Evolutionary conservation across 53 echinoderm and acorn worm species (phyloP), one percentile per base, ranked within the genome.

Genomic region (Crossaster papposus): DNA sequence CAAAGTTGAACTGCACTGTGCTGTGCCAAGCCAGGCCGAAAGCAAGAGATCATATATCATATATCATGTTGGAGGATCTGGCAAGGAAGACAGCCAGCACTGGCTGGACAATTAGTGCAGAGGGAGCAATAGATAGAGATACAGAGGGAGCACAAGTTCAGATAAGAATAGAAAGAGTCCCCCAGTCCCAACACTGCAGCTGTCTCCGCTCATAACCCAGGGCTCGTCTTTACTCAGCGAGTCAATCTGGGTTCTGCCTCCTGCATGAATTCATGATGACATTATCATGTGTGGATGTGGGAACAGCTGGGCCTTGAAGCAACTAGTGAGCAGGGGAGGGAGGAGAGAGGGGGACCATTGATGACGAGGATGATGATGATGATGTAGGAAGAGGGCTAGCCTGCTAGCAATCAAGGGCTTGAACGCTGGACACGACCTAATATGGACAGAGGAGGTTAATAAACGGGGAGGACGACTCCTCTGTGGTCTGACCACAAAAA

Each of bases 131-230:
- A n/a, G n/a, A n/a, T n/a, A n/a, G n/a, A n/a, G n/a, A n/a, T 28
- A 20, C 62, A 55, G 17, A 63, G 36, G 22, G 81, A 81, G 81
- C 35, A 81, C 8, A 63, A 81, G 81, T 63, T 63, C 55, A 81
- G 81, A 63, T 81, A 81, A 81, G 81, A 81, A 81, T 81, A 81
- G 81, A 55, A 51, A 81, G 32, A n/a, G n/a, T n/a, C 20, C 33
- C 18, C 31, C 51, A 15, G 15, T 34, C 32, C 22, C 15, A n/a
- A n/a, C n/a, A 54, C 81, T 81, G 81, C 81, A 81, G 52, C 81
- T 81, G 81, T 81, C 62, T 81, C 55, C 15, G 55, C 62, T n/a
- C 62, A 81, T 81, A 81, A 81, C 22, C 30, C 23, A 23, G 18
- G 30, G 32, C 81, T 32, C 34, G 18, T 34, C 15, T 26, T n/a